Conservation (phyloP, 2,888 invertebrate genomes). For the Hecatera dysodea region DNA sequence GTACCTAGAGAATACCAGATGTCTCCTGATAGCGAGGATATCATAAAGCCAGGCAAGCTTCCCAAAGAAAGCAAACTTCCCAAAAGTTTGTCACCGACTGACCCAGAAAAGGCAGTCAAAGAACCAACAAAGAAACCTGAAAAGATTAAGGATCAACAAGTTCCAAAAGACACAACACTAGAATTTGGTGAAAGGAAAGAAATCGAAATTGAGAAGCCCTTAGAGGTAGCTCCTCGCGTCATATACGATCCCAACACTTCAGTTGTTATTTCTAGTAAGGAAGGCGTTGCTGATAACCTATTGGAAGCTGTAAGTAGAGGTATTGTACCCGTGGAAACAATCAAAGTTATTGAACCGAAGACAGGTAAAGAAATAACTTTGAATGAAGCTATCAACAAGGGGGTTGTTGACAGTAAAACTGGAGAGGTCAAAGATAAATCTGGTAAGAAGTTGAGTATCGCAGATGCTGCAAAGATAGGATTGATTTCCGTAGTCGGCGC, state of each 20-base stretch:
- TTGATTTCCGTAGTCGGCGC: conserved; percentile 94
- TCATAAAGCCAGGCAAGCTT: conserved; percentile 9
- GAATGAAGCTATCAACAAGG: conserved; percentile 94
- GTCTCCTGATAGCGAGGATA: conserved; percentile 27
- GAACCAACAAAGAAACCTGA: conserved; percentile 19
- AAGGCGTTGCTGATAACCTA: conserved; percentile 92
- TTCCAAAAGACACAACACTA: conserved; percentile 28
- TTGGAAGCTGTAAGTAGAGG: conserved; percentile 94
- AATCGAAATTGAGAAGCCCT: conserved; percentile 29
- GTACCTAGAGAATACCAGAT: conserved; percentile 23
- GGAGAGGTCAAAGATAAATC: conserved; percentile 92
- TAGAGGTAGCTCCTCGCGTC: conserved; percentile 93
- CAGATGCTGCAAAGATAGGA: conserved; percentile 95
- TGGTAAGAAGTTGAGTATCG: conserved; percentile 92
- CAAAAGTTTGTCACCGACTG: conserved; percentile 15
- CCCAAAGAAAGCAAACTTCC: conserved; percentile 15
- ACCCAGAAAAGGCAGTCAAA: conserved; percentile 7
- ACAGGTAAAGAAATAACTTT: conserved; percentile 93
- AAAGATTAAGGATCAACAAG: conserved; percentile 16
- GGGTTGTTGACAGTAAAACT: conserved; percentile 93
- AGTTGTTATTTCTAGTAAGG: conserved; percentile 92
- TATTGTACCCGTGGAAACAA: conserved; percentile 92
- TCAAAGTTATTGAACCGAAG: conserved; percentile 93
- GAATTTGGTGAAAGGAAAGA: conserved; percentile 29
- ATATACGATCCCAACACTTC: conserved; percentile 94